Evolutionary conservation across 2,113 vertebrate genomes (phyloP), one percentile per base, ranked within the genome.

Genomic region (Coryphaenoides rupestris): DNA sequence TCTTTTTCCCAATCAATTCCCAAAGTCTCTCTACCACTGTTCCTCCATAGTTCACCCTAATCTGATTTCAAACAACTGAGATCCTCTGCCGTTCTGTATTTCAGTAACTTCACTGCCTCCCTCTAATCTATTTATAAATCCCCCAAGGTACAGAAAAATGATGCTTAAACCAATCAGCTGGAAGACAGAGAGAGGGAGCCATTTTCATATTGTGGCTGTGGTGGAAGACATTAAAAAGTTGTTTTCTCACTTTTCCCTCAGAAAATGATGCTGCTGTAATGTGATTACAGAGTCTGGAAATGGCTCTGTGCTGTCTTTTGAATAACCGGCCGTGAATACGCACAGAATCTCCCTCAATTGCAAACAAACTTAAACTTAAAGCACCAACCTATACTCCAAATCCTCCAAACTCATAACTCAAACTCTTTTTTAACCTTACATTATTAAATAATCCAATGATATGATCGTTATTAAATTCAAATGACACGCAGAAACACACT

Each of bases 161-260:
- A 22, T 60, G 59, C 16, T 23, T 55, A 55, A 55, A 23, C 21
- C 17, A 22, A 46, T 50, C 46, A 28, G 60, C 60, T 49, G n/a
- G 6, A 26, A 53, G 60, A 62, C 14, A 19, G 47, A 62, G 47
- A 26, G 60, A 47, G 23, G 60, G 60, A 22, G 21, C 3, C 19
- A 61, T 61, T 61, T 61, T 53, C 17, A 52, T 52, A 62, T 26
- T 19, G 7, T 13, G 22, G 60, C 16, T 13, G 2, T 24, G 5
- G 15, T 22, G 54, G 54, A 21, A 55, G 54, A 55, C 54, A 23
- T 55, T 55, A 10, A 55, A 55, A 55, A 52, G 19, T 13, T 62
- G 45, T 23, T 52, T 62, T 52, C 60, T 62, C 21, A 62, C 10
- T 62, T 62, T 40, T 62, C 40, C 50, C 47, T 26, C 15, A 24